A percentile compares a stretch with the other conserved stretches of the same genome.
phyloP scores from a whole-genome alignment of 2,797 vertebrate genomes.

The Anisognathus igniventris region DNA sequence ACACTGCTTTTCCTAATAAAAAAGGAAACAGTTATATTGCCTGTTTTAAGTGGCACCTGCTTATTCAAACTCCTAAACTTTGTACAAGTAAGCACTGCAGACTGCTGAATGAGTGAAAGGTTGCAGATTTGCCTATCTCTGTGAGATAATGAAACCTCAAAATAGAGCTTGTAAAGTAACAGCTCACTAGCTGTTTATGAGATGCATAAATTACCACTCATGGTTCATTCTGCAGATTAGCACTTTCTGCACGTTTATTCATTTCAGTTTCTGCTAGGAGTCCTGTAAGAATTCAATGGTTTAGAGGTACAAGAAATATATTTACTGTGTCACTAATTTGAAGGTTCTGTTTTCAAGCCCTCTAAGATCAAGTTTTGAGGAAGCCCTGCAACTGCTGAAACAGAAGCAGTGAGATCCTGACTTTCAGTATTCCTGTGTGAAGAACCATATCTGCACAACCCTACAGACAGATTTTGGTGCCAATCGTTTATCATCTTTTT shows the following conservation, averaged over 20 bases:
- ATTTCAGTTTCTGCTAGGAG: neutral
- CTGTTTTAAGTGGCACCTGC: neutral
- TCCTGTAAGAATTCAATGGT: neutral
- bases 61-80: neutral
- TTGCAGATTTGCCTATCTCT: slow-evolving; percentile 38
- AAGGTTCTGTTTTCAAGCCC: neutral
- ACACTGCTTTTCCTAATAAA: neutral
- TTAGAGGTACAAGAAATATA: neutral
- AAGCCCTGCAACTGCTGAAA: neutral
- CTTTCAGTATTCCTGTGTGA: neutral
- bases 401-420: neutral
- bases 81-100: neutral
- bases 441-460: neutral
- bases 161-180: slow-evolving; percentile 41
- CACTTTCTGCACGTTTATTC: neutral
- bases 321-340: neutral
- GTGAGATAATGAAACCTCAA: slow-evolving; percentile 33
- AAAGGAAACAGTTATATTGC: too few relatives aligned
- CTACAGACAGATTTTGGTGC: neutral
- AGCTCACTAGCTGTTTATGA: slow-evolving; percentile 18
- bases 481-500: neutral
- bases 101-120: slow-evolving; percentile 41
- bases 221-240: slow-evolving; percentile 22
- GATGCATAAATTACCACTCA: slow-evolving; percentile 54
- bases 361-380: neutral